Percentiles rank a stretch among this genome's conserved stretches.
Conservation (phyloP, 2,113 vertebrate genomes). For the Scytalopus superciliaris region DNA sequence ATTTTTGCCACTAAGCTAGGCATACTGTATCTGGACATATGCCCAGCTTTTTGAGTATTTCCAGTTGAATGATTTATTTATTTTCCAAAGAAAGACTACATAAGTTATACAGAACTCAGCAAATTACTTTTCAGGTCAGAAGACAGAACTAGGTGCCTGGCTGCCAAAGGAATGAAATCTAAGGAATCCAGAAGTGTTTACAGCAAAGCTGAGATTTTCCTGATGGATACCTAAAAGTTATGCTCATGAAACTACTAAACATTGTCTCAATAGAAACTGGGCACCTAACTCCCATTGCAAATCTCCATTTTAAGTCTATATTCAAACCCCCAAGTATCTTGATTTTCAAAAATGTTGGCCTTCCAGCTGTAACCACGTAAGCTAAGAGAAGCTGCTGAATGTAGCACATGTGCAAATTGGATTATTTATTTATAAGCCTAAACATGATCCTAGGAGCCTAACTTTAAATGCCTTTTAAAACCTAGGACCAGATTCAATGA, state of each 20-base stretch:
- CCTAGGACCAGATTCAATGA: not conserved
- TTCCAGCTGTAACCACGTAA: not conserved
- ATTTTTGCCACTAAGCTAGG: conserved; percentile 59
- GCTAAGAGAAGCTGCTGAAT: not conserved
- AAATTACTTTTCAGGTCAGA: not conserved
- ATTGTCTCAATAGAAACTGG: not conserved
- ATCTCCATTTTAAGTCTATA: not conserved
- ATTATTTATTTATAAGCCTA: not conserved
- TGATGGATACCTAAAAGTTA: conserved; percentile 1
- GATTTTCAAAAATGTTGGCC: not conserved
- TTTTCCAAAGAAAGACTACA: conserved; percentile 57
- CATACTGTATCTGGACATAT: conserved; percentile 37
- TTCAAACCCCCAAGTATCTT: not conserved
- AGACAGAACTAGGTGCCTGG: not conserved
- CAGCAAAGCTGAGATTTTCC: conserved; percentile 45
- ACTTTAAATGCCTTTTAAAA: not conserved
- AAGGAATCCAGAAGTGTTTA: conserved; percentile 30
- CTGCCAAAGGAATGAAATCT: conserved; percentile 55
- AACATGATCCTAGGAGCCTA: not conserved
- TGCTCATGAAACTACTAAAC: not conserved
- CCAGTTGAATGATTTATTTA: conserved; percentile 67
- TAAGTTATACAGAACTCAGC: conserved; percentile 16
- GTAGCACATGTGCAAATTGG: not conserved
- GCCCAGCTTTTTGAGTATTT: conserved; percentile 59
- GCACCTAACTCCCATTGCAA: not conserved